Conservation (phyloP, 2,113 vertebrate species). For the Phodopus roborovskii region DNA sequence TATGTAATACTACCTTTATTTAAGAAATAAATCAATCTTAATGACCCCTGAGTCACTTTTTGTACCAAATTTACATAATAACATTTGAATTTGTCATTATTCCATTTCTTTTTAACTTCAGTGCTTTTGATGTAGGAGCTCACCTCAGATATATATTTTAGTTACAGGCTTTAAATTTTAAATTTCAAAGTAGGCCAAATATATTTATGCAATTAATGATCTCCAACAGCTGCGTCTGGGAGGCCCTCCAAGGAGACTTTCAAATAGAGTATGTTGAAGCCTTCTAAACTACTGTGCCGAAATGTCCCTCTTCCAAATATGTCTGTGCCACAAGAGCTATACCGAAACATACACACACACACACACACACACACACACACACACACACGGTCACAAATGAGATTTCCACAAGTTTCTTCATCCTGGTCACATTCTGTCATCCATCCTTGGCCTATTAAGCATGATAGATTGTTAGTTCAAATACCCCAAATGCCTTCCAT, state of each 20-base stretch:
- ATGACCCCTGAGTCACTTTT: neutral
- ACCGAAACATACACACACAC: neutral
- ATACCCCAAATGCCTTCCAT: neutral
- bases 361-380: neutral
- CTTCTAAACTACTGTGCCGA: constrained; percentile 56
- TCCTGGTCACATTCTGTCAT: neutral
- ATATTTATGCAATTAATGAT: constrained; percentile 66
- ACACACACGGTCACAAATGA: neutral
- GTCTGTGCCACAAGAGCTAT: constrained; percentile 41
- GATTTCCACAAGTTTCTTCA: neutral
- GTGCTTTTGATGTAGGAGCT: neutral
- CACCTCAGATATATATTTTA: constrained; percentile 14
- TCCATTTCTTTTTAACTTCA: constrained; percentile 48
- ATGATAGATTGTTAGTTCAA: neutral
- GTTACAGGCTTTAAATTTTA: constrained; percentile 42
- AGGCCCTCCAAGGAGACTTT: constrained; percentile 70
- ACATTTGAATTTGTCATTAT: constrained; percentile 25
- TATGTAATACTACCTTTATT: neutral
- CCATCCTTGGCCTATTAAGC: neutral
- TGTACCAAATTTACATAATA: neutral
- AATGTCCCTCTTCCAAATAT: constrained; percentile 69
- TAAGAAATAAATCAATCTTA: neutral
- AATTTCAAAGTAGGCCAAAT: constrained; percentile 68
- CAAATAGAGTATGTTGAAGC: constrained; percentile 69
- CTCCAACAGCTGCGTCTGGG: constrained; percentile 72